Percentiles rank a stretch among this genome's conserved stretches.
phyloP scores from a whole-genome alignment of 1,140 invertebrate species.

The Solen grandis region DNA sequence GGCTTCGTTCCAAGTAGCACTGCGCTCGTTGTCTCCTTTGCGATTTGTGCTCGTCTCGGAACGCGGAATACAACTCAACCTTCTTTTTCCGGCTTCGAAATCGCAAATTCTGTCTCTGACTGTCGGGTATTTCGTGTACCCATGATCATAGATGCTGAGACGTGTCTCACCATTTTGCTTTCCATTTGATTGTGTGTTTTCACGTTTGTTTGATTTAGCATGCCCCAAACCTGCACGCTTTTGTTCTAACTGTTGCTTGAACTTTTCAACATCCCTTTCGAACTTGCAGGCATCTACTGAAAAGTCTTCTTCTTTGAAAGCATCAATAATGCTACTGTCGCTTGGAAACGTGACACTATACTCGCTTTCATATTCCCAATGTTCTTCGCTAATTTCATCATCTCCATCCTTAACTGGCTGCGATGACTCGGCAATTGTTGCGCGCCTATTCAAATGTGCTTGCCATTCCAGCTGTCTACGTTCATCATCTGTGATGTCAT shows the following conservation, averaged over 20 bases:
- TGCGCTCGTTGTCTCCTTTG: background rate
- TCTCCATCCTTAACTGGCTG: background rate
- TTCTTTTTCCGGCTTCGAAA: background rate
- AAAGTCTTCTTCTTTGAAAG: background rate
- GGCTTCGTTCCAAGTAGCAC: background rate
- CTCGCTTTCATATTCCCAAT: conserved; percentile 46
- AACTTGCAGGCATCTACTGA: background rate
- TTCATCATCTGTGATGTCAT: conserved; percentile 25
- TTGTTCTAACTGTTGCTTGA: background rate
- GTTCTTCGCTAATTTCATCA: background rate
- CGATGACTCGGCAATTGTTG: background rate
- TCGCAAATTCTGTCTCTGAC: background rate
- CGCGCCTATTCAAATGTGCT: background rate
- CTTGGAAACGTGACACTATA: conserved; percentile 33
- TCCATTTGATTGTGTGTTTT: background rate
- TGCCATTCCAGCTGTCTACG: conserved; percentile 16
- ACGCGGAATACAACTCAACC: background rate
- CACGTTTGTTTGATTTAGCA: background rate
- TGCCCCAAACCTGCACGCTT: background rate
- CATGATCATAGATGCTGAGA: background rate
- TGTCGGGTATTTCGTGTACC: background rate
- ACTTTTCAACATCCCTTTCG: background rate
- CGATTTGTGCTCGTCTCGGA: background rate
- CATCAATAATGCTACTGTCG: conserved; percentile 28
- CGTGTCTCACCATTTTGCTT: background rate